Evolutionary conservation across 2,113 vertebrate genomes (phyloP), one percentile per base, ranked within the genome.

Genomic region (Anolis carolinensis): DNA sequence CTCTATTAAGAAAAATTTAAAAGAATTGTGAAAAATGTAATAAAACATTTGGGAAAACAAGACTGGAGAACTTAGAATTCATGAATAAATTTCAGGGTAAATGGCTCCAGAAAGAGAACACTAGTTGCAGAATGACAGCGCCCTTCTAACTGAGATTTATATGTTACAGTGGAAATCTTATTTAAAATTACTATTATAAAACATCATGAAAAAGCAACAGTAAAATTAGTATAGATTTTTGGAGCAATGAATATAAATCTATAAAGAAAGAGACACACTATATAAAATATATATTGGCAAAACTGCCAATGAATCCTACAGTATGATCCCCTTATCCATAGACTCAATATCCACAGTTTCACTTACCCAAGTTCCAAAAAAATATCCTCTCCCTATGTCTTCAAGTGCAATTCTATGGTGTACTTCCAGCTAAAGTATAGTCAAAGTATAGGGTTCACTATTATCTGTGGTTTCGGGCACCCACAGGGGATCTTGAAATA

Each of bases 21-120:
- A 7, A 18, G 21, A 63, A 52, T 7, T 81, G 36, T 82, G 44
- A 75, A 83, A 87, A 81, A 65, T 13, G 21, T 23, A 74, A 5
- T 4, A 68, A 68, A n/a, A 81, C 3, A 14, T 23, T 27, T 16
- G 36, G 39, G 50, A 68, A 88, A n/a, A 62, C 21, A 82, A 36
- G 55, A 63, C 85, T 83, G 65, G 73, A 4, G 59, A 30, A 81
- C 52, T 77, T 20, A 84, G 63, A 93, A 88, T 59, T 48, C 63
- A 78, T 32, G 48, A 2, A 7, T 30, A 4, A 71, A 8, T 70
- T 74, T 32, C 76, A 74, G 2, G 52, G 55, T 74, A 16, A 71
- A 10, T 11, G 39, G 14, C 25, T 91, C 83, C 0, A 0, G 73
- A 36, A 68, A 73, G 65, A 70, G 79, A 4, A 25, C 39, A 27